These are phyloP conservation scores for Ciconia maguari DNA, from an alignment of 2,113 vertebrate species.

Conservation along the genomic window DNA sequence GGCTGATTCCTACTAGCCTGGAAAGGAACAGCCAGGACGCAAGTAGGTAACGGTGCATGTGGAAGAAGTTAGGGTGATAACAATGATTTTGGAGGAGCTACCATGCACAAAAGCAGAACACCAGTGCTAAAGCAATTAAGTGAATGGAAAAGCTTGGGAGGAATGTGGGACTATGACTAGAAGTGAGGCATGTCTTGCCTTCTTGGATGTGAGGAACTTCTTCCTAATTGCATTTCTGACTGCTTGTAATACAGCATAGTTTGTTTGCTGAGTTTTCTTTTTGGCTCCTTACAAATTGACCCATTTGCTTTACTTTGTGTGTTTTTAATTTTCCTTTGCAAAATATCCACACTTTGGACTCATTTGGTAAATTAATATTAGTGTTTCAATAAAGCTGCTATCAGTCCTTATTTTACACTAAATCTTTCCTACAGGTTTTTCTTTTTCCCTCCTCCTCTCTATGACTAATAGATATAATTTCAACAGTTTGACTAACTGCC, in stretches of 20 bases:
- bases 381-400: slow-evolving; percentile 65
- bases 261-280: slow-evolving; percentile 68
- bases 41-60: background rate
- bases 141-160: slow-evolving; percentile 6
- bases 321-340: slow-evolving; percentile 70
- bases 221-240: slow-evolving; percentile 45
- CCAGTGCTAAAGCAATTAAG: background rate
- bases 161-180: background rate
- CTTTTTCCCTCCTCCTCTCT: slow-evolving; percentile 40
- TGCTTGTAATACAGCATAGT: slow-evolving; percentile 2
- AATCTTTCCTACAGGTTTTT: slow-evolving; percentile 64
- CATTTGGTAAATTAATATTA: slow-evolving; percentile 76
- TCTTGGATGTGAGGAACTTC: slow-evolving; percentile 22
- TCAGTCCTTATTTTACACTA: slow-evolving; percentile 65
- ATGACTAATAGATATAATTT: slow-evolving; percentile 80
- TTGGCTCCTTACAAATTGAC: slow-evolving; percentile 74
- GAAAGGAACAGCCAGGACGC: background rate
- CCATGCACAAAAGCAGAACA: background rate
- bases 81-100: background rate
- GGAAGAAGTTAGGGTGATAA: background rate
- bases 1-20: background rate
- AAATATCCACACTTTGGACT: slow-evolving; percentile 50
- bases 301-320: slow-evolving; percentile 74
- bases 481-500: slow-evolving; percentile 81
- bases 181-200: background rate